Base-by-base conservation (phyloP, 2,888 invertebrate species). In the Auanema freiburgensis region DNA sequence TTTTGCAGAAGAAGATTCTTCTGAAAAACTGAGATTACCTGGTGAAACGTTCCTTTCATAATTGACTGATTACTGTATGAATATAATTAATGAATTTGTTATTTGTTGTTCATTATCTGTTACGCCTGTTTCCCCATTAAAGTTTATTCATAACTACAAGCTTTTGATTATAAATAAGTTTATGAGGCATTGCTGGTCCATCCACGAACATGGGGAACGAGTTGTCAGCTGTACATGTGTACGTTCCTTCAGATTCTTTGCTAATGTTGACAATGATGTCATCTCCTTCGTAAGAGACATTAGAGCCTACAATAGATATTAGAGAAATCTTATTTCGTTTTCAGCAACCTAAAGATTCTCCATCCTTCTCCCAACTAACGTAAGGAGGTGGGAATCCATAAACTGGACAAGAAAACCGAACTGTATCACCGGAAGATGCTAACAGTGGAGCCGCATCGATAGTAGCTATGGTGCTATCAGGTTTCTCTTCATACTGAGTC, bases 301-400 rank as follows among this genome's bases (percentile, higher is more conserved):
- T 33, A 43, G 42, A 18, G 23, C 21, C 63, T 58, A 44, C 33
- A 57, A 58, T 8, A n/a, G 5, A 40, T 25, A 33, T 40, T 40
- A 12, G 6, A 18, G 2, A 24, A 54, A 54, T 54, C 6, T 8
- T 57, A 2, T 24, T 2, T 10, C 14, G 52, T 44, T 23, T n/a
- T n/a, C n/a, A n/a, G n/a, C n/a, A n/a, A 70, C 72, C 71, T 16
- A 73, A 11, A 8, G 71, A 44, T 43, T 64, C 51, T 41, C 66
- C 69, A 55, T 71, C 59, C 56, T 65, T 67, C 46, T 74, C 71
- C 73, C 73, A 74, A 52, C 64, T 43, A 2, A 71, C 69, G 66
- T 67, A 69, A 2, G 73, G 66, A 42, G 64, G 63, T 1, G 73
- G 73, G 51, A 67, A 66, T 0, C 59, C 58, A 0, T 69, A 54